Percentiles rank a stretch among this genome's conserved stretches.
Conservation (phyloP, 2,113 vertebrate species). For the Mugil cephalus region DNA sequence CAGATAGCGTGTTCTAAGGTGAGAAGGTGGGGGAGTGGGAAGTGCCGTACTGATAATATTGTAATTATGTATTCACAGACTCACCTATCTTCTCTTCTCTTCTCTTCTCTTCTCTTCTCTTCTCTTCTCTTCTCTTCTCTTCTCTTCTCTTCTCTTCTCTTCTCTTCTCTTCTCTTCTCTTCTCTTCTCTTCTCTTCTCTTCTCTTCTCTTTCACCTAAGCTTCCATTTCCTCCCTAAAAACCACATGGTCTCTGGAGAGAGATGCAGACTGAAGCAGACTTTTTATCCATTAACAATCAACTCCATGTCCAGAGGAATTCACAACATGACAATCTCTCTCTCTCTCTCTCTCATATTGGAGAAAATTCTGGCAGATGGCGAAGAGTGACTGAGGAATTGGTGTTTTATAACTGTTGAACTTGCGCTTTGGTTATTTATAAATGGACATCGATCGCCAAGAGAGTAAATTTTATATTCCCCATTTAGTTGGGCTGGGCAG, state of each 20-base stretch:
- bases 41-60: constrained; percentile 54
- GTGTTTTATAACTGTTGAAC: too few species aligned
- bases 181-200: background rate
- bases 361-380: too few species aligned
- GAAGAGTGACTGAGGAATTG: too few species aligned
- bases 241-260: constrained; percentile 59
- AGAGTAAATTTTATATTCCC: too few species aligned
- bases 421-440: too few species aligned
- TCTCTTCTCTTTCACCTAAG: constrained; percentile 47
- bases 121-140: background rate
- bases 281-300: constrained; percentile 77
- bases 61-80: background rate
- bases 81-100: background rate
- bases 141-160: background rate
- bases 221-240: constrained; percentile 54
- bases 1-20: constrained; percentile 34
- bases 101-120: background rate
- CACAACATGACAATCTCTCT: constrained; percentile 20
- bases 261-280: constrained; percentile 70
- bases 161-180: background rate
- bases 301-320: constrained; percentile 57
- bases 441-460: too few species aligned
- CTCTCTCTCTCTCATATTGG: background rate
- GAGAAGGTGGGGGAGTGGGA: constrained; percentile 18
- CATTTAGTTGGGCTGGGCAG: too few species aligned